These are phyloP conservation scores for Microplitis manilae DNA, from an alignment of 2,888 invertebrate genomes.

Conservation along the genomic window DNA sequence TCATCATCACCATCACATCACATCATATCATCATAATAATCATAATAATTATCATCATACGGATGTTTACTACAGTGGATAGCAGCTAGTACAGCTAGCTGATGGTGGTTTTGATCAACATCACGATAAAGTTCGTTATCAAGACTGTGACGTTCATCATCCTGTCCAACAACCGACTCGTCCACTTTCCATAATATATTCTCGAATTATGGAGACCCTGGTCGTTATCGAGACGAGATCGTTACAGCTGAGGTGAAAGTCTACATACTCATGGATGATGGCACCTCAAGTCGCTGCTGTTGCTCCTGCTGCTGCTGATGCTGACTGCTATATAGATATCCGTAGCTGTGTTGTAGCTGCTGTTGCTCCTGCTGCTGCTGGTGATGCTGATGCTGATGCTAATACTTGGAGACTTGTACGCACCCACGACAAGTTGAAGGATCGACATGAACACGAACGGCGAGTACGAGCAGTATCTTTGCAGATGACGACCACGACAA, in stretches of 20 bases:
- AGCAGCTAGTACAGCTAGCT: not conserved
- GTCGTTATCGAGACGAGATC: slow-evolving; percentile 52
- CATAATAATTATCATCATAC: slow-evolving; percentile 1
- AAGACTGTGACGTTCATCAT: slow-evolving; percentile 38
- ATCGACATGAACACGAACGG: not conserved
- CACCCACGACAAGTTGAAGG: slow-evolving; percentile 8
- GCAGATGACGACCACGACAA: not conserved
- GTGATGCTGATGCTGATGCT: not conserved
- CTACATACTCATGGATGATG: slow-evolving; percentile 28
- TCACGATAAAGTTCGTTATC: slow-evolving; percentile 39
- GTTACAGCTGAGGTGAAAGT: slow-evolving; percentile 52
- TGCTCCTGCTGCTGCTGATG: not conserved
- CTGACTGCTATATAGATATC: not conserved
- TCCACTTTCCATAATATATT: slow-evolving; percentile 54
- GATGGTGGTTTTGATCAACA: not conserved
- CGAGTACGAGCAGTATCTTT: not conserved
- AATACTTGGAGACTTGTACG: not conserved
- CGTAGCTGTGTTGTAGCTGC: not conserved
- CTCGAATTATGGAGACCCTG: slow-evolving; percentile 49
- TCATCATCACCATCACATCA: not conserved
- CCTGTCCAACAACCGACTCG: slow-evolving; percentile 33
- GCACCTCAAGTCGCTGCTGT: not conserved
- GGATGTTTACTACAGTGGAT: not conserved
- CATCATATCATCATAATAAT: slow-evolving; percentile 7
- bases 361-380: not conserved